These are phyloP conservation scores for Barnardius zonarius DNA, from an alignment of 2,113 vertebrate genomes.

Conservation along the genomic window DNA sequence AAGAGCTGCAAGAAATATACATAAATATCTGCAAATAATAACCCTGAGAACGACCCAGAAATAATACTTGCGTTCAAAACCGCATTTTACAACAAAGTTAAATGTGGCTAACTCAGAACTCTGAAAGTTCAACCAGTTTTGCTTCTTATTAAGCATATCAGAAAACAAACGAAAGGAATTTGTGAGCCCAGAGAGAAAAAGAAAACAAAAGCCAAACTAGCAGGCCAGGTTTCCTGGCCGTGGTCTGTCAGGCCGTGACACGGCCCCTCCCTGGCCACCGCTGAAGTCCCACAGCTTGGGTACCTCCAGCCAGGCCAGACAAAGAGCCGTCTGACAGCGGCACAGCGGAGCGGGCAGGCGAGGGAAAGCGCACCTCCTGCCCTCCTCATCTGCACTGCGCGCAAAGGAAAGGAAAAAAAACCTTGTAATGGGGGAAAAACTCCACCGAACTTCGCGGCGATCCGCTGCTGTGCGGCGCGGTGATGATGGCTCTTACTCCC, in stretches of 20 bases:
- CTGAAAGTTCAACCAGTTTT: not conserved
- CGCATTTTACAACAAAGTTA: not conserved
- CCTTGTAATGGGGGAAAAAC: not conserved
- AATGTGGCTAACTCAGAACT: not conserved
- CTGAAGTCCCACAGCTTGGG: not conserved
- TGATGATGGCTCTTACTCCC: not conserved
- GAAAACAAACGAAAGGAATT: not conserved
- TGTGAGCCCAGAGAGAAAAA: not conserved
- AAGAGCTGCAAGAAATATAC: not conserved
- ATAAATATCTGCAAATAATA: not conserved
- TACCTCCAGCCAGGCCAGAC: slow-evolving; percentile 5
- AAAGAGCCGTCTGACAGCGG: slow-evolving; percentile 30
- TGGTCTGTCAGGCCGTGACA: not conserved
- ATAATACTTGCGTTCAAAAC: not conserved
- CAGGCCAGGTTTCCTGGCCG: not conserved
- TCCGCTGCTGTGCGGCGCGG: not conserved
- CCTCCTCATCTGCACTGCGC: not conserved
- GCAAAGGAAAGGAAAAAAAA: not conserved
- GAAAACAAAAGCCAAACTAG: not conserved
- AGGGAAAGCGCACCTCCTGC: not conserved
- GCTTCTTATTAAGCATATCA: not conserved
- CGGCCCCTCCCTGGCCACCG: not conserved
- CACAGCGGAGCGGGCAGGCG: not conserved
- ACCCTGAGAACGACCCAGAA: not conserved
- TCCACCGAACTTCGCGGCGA: not conserved